These are phyloP conservation scores for Bujurquina vittata DNA, from an alignment of 2,113 vertebrate genomes.

Conservation along the genomic window DNA sequence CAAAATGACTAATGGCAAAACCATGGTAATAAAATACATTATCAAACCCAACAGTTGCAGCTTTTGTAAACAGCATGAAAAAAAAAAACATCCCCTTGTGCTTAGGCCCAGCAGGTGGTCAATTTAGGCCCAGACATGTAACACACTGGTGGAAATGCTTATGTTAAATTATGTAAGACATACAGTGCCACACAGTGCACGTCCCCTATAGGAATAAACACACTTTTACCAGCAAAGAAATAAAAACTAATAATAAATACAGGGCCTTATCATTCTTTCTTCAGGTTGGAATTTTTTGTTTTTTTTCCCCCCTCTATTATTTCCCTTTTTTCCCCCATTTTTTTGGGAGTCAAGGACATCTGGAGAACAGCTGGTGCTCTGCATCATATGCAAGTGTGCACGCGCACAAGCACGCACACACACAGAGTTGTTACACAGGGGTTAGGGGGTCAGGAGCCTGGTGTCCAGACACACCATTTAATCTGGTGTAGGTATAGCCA, in stretches of 20 bases:
- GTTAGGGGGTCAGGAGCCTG: slow-evolving; percentile 62
- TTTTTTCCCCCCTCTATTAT: too few species aligned
- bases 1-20: not conserved
- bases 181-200: not conserved
- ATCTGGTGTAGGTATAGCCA: slow-evolving; percentile 53
- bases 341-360: slow-evolving; percentile 56
- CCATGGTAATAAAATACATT: not conserved
- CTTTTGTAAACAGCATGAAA: not conserved
- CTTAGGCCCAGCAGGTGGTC: not conserved
- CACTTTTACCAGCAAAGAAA: not conserved
- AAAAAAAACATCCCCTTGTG: not conserved
- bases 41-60: not conserved
- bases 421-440: slow-evolving; percentile 46
- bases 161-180: not conserved
- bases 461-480: slow-evolving; percentile 60
- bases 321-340: not conserved
- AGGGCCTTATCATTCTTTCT: slow-evolving; percentile 1
- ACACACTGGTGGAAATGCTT: not conserved
- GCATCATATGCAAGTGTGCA: slow-evolving; percentile 31
- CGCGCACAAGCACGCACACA: not conserved
- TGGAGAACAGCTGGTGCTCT: slow-evolving; percentile 76
- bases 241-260: not conserved
- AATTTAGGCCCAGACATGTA: not conserved
- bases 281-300: not conserved
- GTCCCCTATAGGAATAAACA: not conserved